Base-by-base conservation (phyloP, 2,113 vertebrate genomes). In the Zosterops lateralis region DNA sequence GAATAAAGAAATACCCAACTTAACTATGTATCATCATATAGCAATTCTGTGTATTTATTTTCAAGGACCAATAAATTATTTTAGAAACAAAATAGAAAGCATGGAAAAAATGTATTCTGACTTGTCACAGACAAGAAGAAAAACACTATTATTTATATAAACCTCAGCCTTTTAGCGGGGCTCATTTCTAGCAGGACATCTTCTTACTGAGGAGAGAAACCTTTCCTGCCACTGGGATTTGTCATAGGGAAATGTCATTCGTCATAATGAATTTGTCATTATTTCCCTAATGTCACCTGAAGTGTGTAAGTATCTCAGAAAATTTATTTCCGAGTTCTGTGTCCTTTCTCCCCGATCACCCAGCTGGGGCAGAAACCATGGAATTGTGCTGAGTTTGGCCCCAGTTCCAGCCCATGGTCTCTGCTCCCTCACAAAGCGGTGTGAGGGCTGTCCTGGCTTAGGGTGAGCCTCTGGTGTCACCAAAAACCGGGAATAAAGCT, bases 401-500 rank as follows among this genome's bases (percentile, higher is more conserved):
- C 12, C 19, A 6, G 0, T 3, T 3, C 24, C 5, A 44, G 34
- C 1, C 31, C 44, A 6, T 0, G 6, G 20, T 10, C 5, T 25
- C 6, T 0, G 1, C 20, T 50, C 17, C 47, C 47, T 45, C 51
- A 24, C 12, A 11, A 1, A 10, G 40, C 21, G 2, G 5, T 0
- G 3, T 1, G 26, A 22, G 62, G 11, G 24, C 25, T 4, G 18
- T 13, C 29, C 32, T 3, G 44, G 6, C 16, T 2, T 1, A 0
- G 21, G 10, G 4, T 3, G 8, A 64, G 61, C 44, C 50, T 17
- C 32, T 29, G 28, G 18, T 4, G 60, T 4, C 29, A 32, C 58
- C 17, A 31, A 38, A 64, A 47, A 12, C 10, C 10, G 18, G 14
- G 9, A 40, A 38, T 12, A n/a, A 54, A 84, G n/a, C 18, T 8